phyloP scores from a whole-genome alignment of 1,140 invertebrate genomes.

The Drosophila athabasca region DNA sequence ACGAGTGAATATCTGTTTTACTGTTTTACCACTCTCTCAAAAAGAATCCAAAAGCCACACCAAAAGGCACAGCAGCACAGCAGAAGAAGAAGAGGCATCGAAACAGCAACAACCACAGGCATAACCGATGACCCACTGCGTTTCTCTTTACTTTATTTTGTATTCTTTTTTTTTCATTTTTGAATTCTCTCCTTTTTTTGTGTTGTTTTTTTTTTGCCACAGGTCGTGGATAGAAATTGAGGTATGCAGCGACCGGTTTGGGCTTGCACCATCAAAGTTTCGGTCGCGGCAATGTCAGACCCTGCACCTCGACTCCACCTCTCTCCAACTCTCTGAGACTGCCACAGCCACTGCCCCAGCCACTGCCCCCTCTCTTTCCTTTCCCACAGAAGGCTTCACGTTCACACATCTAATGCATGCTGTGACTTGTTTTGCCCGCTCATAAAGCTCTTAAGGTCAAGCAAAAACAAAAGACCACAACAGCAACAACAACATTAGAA shows the following conservation, averaged over 20 bases:
- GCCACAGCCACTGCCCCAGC: slow-evolving; percentile 1
- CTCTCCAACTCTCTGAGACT: slow-evolving; percentile 11
- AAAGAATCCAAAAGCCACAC: slow-evolving; percentile 33
- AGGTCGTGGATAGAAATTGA: slow-evolving; percentile 80
- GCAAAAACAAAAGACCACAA: slow-evolving; percentile 33
- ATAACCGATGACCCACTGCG: slow-evolving; percentile 80
- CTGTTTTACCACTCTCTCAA: slow-evolving; percentile 29
- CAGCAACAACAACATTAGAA: slow-evolving; percentile 12
- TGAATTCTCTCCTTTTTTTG: slow-evolving; percentile 44
- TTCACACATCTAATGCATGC: slow-evolving; percentile 75
- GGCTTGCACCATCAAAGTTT: slow-evolving; percentile 71
- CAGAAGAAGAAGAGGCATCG: slow-evolving; percentile 17
- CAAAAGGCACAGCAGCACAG: slow-evolving; percentile 17
- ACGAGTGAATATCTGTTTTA: slow-evolving; percentile 18
- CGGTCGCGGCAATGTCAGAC: slow-evolving; percentile 40
- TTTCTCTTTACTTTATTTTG: slow-evolving; percentile 66
- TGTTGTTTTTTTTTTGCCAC: slow-evolving; percentile 66
- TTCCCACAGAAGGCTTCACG: slow-evolving; percentile 51
- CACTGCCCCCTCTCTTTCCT: slow-evolving; percentile 8
- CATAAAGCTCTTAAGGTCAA: slow-evolving; percentile 72
- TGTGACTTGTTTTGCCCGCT: slow-evolving; percentile 69
- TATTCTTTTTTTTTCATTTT: slow-evolving; percentile 53
- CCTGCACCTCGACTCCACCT: slow-evolving; percentile 18
- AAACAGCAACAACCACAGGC: slow-evolving; percentile 45
- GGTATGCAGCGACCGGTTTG: slow-evolving; percentile 78